phyloP scores from a whole-genome alignment of 2,797 vertebrate species.

The Myotis vivesi region DNA sequence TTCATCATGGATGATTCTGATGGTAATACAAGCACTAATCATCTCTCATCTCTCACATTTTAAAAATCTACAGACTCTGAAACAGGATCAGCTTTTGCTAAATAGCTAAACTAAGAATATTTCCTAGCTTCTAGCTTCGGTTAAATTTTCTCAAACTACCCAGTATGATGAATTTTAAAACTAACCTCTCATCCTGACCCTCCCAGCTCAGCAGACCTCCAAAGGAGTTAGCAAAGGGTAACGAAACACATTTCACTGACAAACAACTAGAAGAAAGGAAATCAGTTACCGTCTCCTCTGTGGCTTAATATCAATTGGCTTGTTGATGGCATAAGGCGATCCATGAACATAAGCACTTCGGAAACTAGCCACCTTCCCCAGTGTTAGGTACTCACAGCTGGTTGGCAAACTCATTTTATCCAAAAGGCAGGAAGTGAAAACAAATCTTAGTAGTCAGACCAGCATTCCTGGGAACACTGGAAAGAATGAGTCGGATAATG shows the following conservation, averaged over 20 bases:
- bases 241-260: conserved; percentile 63
- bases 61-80: conserved; percentile 52
- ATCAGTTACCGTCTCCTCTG: conserved; percentile 91
- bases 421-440: conserved; percentile 69
- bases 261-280: conserved; percentile 69
- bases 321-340: conserved; percentile 94
- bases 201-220: conserved; percentile 38
- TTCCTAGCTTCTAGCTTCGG: conserved; percentile 19
- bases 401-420: conserved; percentile 92
- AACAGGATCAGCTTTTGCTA: conserved; percentile 33
- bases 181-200: conserved; percentile 27
- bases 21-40: background rate
- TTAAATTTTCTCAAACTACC: conserved; percentile 56
- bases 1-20: background rate
- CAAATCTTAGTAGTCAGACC: conserved; percentile 71
- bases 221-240: conserved; percentile 65
- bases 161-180: conserved; percentile 29
- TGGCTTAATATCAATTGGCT: conserved; percentile 96
- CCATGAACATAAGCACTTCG: conserved; percentile 90
- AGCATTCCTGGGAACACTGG: conserved; percentile 76
- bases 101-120: conserved; percentile 45
- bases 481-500: conserved; percentile 64
- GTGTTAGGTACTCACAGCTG: conserved; percentile 89
- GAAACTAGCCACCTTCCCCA: conserved; percentile 91
- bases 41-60: background rate